Evolutionary conservation across 2,888 invertebrate species (phyloP).

Genomic region (Chrysotoxum bicinctum): DNA sequence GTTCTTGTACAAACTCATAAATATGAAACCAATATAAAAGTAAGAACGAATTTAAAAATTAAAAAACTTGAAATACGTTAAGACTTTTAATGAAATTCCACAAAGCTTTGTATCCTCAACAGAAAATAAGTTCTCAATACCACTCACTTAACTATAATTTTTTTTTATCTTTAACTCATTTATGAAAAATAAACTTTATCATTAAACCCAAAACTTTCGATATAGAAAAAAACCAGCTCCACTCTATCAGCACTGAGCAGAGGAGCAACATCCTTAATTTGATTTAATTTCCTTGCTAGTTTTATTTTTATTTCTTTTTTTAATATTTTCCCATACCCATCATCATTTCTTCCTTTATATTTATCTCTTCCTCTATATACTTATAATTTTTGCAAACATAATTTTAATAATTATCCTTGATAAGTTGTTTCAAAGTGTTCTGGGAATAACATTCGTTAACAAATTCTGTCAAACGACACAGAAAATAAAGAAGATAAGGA

Average conservation of each 20-base stretch:
- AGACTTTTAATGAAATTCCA: too few species aligned
- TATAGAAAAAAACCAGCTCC: neutral
- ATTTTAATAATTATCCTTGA: slow-evolving; percentile 72
- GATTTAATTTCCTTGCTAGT: slow-evolving; percentile 34
- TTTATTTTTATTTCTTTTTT: neutral
- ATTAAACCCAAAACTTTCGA: slow-evolving; percentile 6
- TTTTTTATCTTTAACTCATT: too few species aligned
- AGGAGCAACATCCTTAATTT: slow-evolving; percentile 56
- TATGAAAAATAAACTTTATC: neutral
- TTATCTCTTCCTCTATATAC: slow-evolving; percentile 11
- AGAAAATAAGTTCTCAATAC: too few species aligned
- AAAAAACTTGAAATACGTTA: too few species aligned
- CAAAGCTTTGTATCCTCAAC: too few species aligned
- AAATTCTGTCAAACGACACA: slow-evolving; percentile 69
- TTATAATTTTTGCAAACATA: slow-evolving; percentile 58
- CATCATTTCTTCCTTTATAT: slow-evolving; percentile 26
- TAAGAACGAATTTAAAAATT: too few species aligned
- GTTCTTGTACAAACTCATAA: too few species aligned
- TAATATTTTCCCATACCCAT: neutral
- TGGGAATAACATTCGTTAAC: slow-evolving; percentile 72
- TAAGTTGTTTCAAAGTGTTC: slow-evolving; percentile 73
- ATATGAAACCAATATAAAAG: too few species aligned
- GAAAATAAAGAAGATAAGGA: slow-evolving; percentile 24
- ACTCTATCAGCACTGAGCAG: slow-evolving; percentile 19
- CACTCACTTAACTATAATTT: too few species aligned